Base-by-base conservation (phyloP, 2,113 vertebrate species). In the Phocoena sinus region DNA sequence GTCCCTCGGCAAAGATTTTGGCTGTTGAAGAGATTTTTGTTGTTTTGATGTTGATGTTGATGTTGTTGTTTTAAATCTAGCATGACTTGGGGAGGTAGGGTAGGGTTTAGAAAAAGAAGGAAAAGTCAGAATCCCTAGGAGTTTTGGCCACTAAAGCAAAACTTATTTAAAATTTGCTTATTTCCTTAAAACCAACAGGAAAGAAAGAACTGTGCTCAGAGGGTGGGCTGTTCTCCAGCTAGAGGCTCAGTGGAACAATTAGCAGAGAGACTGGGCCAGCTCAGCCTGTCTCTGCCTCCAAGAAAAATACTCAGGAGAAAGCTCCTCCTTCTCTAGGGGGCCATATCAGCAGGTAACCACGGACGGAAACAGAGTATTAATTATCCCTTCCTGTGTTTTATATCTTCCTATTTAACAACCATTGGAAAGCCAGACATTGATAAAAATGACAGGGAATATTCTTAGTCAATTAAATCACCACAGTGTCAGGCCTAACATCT, bases 361-460 rank as follows among this genome's bases (percentile, higher is more conserved):
- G 97, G 98, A 98, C 97, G 97, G 98, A 98, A 98, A 98, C 96
- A 31, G 94, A 98, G 98, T 98, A 99, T 98, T 98, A 99, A 99
- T 98, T 99, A 98, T 98, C 97, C 97, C 96, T 98, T 97, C 97
- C 97, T 97, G 94, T 31, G 80, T 96, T 98, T 98, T 98, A 98
- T 98, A 98, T 98, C 98, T 96, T 99, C 97, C 94, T 97, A 98
- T 97, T 98, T 98, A 98, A 98, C 98, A 98, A 98, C 96, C 98
- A 98, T 98, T 98, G 95, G 97, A 98, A 98, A 98, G 94, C 82
- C 97, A 98, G 98, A 98, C 98, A 98, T 98, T 98, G 98, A 98
- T 98, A 98, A 98, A 99, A 99, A 98, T 89, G 97, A 97, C 98
- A 99, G 98, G 98, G 99, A 99, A 98, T 98, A 98, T 98, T 98